Percentiles rank a stretch among this genome's conserved stretches.
phyloP scores from a whole-genome alignment of 2,113 vertebrate species.

The Bubo bubo region DNA sequence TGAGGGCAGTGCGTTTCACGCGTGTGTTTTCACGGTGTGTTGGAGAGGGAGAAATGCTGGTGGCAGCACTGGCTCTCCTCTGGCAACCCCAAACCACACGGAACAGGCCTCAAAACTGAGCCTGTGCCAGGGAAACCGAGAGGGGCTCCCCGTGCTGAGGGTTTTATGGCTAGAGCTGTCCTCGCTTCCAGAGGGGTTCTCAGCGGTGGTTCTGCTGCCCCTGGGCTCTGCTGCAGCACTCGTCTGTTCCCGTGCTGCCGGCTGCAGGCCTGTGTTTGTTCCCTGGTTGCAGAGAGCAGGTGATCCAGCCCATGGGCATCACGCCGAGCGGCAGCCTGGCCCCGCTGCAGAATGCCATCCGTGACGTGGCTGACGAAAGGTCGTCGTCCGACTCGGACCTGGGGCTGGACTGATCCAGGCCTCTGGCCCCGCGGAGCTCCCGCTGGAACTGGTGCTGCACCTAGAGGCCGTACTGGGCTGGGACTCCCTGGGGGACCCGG shows the following conservation, averaged over 20 bases:
- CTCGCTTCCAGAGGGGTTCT: rapidly evolving
- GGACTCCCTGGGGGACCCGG: background rate
- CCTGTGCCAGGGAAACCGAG: no score
- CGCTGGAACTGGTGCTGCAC: constrained; percentile 44
- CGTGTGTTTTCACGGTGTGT: rapidly evolving
- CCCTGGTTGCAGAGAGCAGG: constrained; percentile 73
- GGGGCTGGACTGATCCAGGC: constrained; percentile 77
- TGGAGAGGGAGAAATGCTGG: background rate
- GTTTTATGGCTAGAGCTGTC: background rate
- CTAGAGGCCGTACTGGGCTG: background rate
- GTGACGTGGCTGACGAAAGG: constrained; percentile 68
- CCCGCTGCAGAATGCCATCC: constrained; percentile 80
- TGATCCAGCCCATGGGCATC: constrained; percentile 92
- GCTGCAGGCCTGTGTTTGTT: background rate
- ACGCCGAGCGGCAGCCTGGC: constrained; percentile 84
- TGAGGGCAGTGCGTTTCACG: background rate
- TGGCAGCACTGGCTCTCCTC: background rate
- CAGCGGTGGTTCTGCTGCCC: background rate
- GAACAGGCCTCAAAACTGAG: background rate
- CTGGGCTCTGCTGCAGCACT: rapidly evolving
- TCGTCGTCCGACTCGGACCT: constrained; percentile 76
- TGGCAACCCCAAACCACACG: background rate
- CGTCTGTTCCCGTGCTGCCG: rapidly evolving
- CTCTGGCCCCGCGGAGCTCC: background rate
- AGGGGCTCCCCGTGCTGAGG: rapidly evolving